phyloP scores from a whole-genome alignment of 2,888 invertebrate species.

The Phalera bucephala region DNA sequence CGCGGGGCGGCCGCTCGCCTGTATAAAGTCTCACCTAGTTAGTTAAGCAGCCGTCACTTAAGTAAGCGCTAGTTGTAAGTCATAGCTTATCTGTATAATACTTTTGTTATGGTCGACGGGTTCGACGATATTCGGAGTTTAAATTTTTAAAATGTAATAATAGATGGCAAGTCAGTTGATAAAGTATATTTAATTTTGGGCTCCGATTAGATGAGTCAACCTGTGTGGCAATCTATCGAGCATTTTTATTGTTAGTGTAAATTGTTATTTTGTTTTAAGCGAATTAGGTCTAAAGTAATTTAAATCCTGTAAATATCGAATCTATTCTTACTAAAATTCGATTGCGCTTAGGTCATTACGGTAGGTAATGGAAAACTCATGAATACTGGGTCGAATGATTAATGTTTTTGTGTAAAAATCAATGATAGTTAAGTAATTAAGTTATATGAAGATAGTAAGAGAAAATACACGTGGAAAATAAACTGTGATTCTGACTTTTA shows the following conservation, averaged over 20 bases:
- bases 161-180: slow-evolving; percentile 74
- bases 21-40: slow-evolving; percentile 55
- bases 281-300: slow-evolving; percentile 76
- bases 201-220: slow-evolving; percentile 74
- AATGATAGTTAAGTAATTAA: slow-evolving; percentile 54
- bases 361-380: slow-evolving; percentile 73
- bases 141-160: slow-evolving; percentile 70
- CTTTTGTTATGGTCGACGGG: slow-evolving; percentile 81
- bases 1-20: slow-evolving; percentile 14
- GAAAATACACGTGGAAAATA: slow-evolving; percentile 79
- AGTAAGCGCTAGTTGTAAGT: slow-evolving; percentile 71
- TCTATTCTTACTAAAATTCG: slow-evolving; percentile 72
- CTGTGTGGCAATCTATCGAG: slow-evolving; percentile 79
- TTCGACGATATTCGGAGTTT: slow-evolving; percentile 80
- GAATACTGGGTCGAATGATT: slow-evolving; percentile 73
- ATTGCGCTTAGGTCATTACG: slow-evolving; percentile 73
- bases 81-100: slow-evolving; percentile 75
- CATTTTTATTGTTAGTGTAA: slow-evolving; percentile 82
- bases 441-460: slow-evolving; percentile 54
- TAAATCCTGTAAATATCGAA: slow-evolving; percentile 78
- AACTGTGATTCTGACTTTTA: slow-evolving; percentile 83
- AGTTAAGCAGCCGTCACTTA: slow-evolving; percentile 64
- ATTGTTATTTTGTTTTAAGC: slow-evolving; percentile 83
- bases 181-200: slow-evolving; percentile 75
- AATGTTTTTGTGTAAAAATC: slow-evolving; percentile 65